Conservation (phyloP, 2,113 vertebrate species). For the Astur gentilis region DNA sequence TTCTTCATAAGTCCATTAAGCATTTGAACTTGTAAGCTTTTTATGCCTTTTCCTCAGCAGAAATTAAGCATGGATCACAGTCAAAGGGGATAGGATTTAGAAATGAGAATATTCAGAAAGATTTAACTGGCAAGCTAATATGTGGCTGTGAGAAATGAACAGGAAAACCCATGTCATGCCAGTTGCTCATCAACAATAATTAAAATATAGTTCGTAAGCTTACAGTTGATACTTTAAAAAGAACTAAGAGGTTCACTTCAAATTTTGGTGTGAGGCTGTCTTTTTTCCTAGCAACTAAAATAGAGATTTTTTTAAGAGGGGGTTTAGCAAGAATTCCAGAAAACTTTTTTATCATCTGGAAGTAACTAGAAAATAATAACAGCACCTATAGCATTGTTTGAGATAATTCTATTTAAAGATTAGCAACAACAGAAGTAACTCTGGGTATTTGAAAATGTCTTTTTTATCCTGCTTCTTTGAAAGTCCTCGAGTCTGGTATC, state of each 20-base stretch:
- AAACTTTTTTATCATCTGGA: neutral
- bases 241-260: neutral
- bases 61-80: neutral
- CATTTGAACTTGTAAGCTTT: constrained; percentile 6
- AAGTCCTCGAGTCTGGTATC: neutral
- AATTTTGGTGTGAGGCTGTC: neutral
- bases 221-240: neutral
- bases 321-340: neutral
- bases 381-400: neutral
- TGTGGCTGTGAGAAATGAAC: neutral
- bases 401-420: neutral
- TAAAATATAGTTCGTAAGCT: neutral
- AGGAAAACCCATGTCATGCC: neutral
- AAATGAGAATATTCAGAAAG: neutral
- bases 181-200: neutral
- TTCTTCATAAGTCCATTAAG: constrained; percentile 32
- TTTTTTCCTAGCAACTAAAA: neutral
- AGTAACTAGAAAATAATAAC: neutral
- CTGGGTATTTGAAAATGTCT: neutral
- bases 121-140: neutral
- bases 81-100: neutral
- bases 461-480: neutral
- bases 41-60: neutral
- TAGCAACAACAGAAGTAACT: neutral
- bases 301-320: neutral